Base-by-base conservation (phyloP, 2,113 vertebrate genomes). In the Rhodinocichla rosea region DNA sequence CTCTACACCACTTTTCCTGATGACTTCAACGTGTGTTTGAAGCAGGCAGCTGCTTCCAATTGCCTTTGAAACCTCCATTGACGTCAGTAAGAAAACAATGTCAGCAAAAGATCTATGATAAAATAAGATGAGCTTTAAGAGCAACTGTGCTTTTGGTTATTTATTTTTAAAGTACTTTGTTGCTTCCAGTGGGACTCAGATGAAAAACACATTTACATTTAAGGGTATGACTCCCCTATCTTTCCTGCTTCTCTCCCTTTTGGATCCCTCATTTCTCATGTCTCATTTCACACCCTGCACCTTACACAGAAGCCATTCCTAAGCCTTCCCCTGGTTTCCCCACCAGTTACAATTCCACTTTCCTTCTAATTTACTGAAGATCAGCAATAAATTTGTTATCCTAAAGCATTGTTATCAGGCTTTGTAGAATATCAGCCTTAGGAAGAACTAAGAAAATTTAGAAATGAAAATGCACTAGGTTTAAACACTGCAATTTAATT, bases 21-120 rank as follows among this genome's bases (percentile, higher is more conserved):
- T 70, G 22, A 17, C 7, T 94, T 81, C 87, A 92, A 47, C 1
- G 13, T 92, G 87, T 19, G 21, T 67, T 65, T 89, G 39, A 24
- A 67, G 60, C 49, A 81, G 80, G 21, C 80, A 96, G 76, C 87
- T 92, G 93, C 87, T 94, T 91, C 45, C 80, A 70, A 91, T 83
- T 87, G 83, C 55, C 81, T 50, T 42, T 74, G 87, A 81, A 95
- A 74, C 30, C 64, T 42, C 68, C 52, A 33, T 2, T 96, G 91
- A 89, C 18, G 15, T 94, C 91, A 95, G 15, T 28, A 57, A 67
- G 73, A 81, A 92, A 95, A 89, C 73, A 94, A 69, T 50, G 77
- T 67, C 89, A 89, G 80, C 68, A 67, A 63, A 90, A 86, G 59
- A 74, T 65, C 55, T 6, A 15, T 0, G 1, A 69, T 65, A 80